These are phyloP conservation scores for Scaptomyza parva DNA, from an alignment of 2,888 invertebrate species.

Conservation along the genomic window DNA sequence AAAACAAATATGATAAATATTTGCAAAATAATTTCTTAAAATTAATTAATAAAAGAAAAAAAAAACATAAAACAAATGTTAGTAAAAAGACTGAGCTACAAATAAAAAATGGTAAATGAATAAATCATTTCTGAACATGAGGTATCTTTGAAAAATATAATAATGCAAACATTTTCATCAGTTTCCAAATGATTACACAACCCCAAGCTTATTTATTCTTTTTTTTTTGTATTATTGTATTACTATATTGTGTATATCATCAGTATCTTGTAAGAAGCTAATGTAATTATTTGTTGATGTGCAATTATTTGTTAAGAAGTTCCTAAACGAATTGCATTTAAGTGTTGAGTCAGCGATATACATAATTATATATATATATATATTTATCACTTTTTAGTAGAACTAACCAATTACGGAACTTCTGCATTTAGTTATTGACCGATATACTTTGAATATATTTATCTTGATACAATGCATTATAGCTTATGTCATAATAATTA, in stretches of 20 bases:
- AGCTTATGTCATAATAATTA: slow-evolving; percentile 17
- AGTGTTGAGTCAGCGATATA: slow-evolving; percentile 36
- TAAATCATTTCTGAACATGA: slow-evolving; percentile 32
- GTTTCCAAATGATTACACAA: slow-evolving; percentile 11
- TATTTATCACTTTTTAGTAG: slow-evolving; percentile 40
- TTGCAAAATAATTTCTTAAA: slow-evolving; percentile 30
- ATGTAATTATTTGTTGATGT: slow-evolving; percentile 48
- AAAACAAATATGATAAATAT: slow-evolving; percentile 20
- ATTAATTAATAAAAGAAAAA: slow-evolving; percentile 41
- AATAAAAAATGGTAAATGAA: slow-evolving; percentile 45
- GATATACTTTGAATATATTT: slow-evolving; percentile 39
- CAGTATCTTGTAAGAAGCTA: slow-evolving; percentile 41
- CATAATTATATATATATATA: slow-evolving; percentile 23
- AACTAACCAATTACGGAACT: slow-evolving; percentile 54
- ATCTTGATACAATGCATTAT: slow-evolving; percentile 4
- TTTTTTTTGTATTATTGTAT: slow-evolving; percentile 1
- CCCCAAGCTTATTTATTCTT: not conserved
- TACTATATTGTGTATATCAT: slow-evolving; percentile 12
- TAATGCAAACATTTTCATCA: slow-evolving; percentile 12
- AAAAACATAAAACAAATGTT: slow-evolving; percentile 64
- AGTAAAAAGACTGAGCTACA: slow-evolving; percentile 81
- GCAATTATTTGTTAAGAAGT: slow-evolving; percentile 68
- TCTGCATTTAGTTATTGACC: slow-evolving; percentile 54
- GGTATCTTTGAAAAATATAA: slow-evolving; percentile 25
- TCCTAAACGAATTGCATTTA: slow-evolving; percentile 70